Evolutionary conservation across 2,113 vertebrate genomes (phyloP), one percentile per base, ranked within the genome.

Genomic region (Cygnus buccinator): DNA sequence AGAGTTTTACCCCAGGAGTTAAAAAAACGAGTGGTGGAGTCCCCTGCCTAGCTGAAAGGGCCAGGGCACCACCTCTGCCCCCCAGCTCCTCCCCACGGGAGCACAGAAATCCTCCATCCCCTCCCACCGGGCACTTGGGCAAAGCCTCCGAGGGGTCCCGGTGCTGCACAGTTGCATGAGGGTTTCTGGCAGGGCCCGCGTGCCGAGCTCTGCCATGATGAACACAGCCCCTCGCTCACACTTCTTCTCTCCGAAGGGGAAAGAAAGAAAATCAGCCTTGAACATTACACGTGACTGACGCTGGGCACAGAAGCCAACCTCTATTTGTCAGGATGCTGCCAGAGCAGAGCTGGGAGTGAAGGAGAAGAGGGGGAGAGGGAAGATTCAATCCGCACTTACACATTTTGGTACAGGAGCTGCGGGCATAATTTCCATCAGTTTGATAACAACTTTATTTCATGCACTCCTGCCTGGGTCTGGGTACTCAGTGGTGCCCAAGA

Each of bases 111-210:
- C 31, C 44, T 37, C 33, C 46, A 11, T 8, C 11, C 18, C 13
- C 22, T 13, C 17, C 4, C 9, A 35, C 3, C 3, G 5, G 1
- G 26, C 46, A 43, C 13, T 50, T 9, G 0, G 1, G 44, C 5
- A 11, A 20, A 0, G 3, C 77, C 71, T 70, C 33, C 8, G 11
- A 70, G 59, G 66, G 58, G 62, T 52, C 46, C 71, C 58, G 15
- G 61, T 1, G 2, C 15, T 0, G 9, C 23, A 5, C 0, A 4
- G 66, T 26, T 4, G 2, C 10, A 1, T 67, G 43, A 86, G 22
- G 0, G 1, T 29, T 87, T 46, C 76, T 78, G 0, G 0, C 63
- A 19, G 0, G 0, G 8, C 6, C 48, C 58, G 28, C 0, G 8
- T 48, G 71, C 2, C 0, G 16, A 19, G 13, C 1, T 1, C 4